phyloP scores from a whole-genome alignment of 2,888 invertebrate genomes.

The Metellina segmentata region DNA sequence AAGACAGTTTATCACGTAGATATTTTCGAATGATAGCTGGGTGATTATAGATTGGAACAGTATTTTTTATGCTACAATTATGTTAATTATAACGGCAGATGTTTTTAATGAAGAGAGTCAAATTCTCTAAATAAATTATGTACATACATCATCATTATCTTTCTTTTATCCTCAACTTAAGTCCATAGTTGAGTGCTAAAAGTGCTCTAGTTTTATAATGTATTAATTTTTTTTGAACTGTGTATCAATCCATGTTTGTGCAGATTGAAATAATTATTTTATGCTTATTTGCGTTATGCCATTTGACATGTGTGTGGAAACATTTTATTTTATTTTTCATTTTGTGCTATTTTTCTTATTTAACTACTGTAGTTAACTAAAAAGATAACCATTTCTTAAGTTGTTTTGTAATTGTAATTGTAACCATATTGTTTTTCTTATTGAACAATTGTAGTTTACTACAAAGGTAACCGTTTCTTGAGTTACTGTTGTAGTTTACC shows the following conservation, averaged over 20 bases:
- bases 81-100: constrained; percentile 32
- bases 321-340: background rate
- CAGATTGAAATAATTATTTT: no score
- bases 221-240: background rate
- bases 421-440: no score
- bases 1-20: background rate
- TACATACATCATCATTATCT: constrained; percentile 10
- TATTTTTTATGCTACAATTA: background rate
- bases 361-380: no score
- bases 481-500: no score
- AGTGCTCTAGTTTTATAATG: background rate
- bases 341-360: no score
- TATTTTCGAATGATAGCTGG: constrained; percentile 11
- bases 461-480: no score
- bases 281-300: background rate
- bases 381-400: no score
- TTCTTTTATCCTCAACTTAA: background rate
- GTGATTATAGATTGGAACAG: background rate
- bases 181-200: background rate
- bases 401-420: no score
- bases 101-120: constrained; percentile 22
- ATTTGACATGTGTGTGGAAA: background rate
- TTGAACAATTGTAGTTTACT: no score
- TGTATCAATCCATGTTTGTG: background rate
- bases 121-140: constrained; percentile 30